Base-by-base conservation (phyloP, 2,888 invertebrate genomes). In the Pachycephus smyrnensis region DNA sequence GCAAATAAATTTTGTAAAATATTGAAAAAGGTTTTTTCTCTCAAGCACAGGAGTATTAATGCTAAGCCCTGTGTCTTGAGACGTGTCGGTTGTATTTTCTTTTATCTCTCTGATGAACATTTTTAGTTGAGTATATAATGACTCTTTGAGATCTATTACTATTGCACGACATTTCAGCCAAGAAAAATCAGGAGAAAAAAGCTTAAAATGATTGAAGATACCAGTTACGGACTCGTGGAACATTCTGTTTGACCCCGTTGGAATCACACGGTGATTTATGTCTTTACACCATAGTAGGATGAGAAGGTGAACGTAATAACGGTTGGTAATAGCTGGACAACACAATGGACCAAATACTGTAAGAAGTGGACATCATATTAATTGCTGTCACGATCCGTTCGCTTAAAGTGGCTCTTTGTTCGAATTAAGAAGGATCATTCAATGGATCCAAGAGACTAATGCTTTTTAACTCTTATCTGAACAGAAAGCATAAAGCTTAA, bases 151-250 rank as follows among this genome's bases (percentile, higher is more conserved):
- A 4, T 37, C 12, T 37, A 37, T 15, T 15, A 37, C 15, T 15
- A 4, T 37, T 40, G 40, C 23, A 23, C 9, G 23, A 55, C 9
- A 23, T 55, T 55, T 32, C 82, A 88, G 88, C 85, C n/a, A 88
- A 87, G 76, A 88, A 85, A 75, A 79, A 75, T 9, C 83, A 84
- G 74, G 87, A 88, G 68, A 86, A 87, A 79, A 84, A 80, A 75
- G 69, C 35, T 35, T 75, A 78, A 73, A 55, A 55, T 55, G 23
- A 55, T 75, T 75, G 73, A 33, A 31, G 68, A 68, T 36, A 68
- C n/a, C 11, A 40, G 32, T 71, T 33, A 33, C 32, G 71, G 23
- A 71, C 32, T 71, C 71, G 31, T 31, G 31, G 55, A 31, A 12
- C 31, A 31, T 71, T 32, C 71, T 55, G 73, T 37, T 55, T 73